Evolutionary conservation across 2,797 vertebrate species (phyloP).

Genomic region (Threskiornis aethiopicus): DNA sequence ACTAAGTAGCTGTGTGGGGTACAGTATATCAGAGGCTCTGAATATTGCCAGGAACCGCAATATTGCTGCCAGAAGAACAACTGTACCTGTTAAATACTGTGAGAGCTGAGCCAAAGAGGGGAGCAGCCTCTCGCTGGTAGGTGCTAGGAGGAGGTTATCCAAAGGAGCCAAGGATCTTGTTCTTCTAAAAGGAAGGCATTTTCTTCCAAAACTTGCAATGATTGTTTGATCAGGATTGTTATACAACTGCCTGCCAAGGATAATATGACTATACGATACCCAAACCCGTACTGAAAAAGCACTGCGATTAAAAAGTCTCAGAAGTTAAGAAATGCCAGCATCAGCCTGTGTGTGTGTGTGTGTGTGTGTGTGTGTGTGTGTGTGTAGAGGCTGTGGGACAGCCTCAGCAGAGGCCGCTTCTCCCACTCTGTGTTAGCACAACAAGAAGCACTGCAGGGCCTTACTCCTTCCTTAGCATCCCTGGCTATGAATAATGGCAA

Average conservation of each 20-base stretch:
- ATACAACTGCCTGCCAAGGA: not conserved
- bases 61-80: not conserved
- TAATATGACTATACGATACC: not conserved
- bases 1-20: not conserved
- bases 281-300: not conserved
- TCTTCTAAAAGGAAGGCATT: not conserved
- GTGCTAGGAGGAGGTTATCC: not conserved
- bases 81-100: not conserved
- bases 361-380: no score
- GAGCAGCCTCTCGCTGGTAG: not conserved
- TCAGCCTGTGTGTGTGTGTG: rapidly evolving
- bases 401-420: not conserved
- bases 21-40: not conserved
- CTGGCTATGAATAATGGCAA: not conserved
- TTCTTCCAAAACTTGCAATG: not conserved
- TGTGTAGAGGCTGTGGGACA: not conserved
- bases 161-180: not conserved
- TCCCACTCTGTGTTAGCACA: not conserved
- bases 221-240: not conserved
- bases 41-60: not conserved
- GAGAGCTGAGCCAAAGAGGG: not conserved
- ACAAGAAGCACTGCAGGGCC: not conserved
- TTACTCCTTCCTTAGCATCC: not conserved
- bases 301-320: not conserved
- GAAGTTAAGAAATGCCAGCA: not conserved